A percentile compares a stretch with the other conserved stretches of the same genome.
Conservation (phyloP, 2,888 invertebrate genomes). For the Hirtodrosophila histrioides region DNA sequence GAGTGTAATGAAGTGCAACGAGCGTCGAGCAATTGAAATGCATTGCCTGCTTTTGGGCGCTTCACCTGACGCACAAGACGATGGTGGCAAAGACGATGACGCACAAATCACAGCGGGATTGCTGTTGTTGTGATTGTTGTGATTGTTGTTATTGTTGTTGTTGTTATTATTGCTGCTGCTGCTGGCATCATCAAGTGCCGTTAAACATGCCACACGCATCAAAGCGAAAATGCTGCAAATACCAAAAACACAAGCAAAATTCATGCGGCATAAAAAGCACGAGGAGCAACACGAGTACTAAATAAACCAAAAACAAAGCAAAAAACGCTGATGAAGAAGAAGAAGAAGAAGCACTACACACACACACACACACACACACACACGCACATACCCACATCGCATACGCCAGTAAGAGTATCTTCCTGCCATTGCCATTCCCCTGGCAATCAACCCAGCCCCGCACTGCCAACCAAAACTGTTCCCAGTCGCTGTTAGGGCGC, state of each 20-base stretch:
- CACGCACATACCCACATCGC: background rate
- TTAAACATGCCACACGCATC: constrained; percentile 70
- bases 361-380: background rate
- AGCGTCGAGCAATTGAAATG: constrained; percentile 70
- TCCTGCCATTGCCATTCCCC: background rate
- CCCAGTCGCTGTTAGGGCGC: constrained; percentile 48
- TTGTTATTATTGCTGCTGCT: constrained; percentile 14
- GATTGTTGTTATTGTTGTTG: constrained; percentile 20
- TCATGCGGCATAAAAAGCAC: constrained; percentile 55
- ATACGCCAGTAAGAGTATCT: background rate
- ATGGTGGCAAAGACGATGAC: constrained; percentile 16
- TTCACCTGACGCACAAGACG: constrained; percentile 34
- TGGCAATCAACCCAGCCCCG: background rate
- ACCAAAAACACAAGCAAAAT: constrained; percentile 37
- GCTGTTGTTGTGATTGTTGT: constrained; percentile 17
- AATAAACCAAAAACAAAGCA: constrained; percentile 37
- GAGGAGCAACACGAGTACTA: constrained; percentile 41
- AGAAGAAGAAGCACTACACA: constrained; percentile 6
- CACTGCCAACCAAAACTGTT: constrained; percentile 44
- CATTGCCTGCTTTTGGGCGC: constrained; percentile 49
- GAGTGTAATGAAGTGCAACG: constrained; percentile 77
- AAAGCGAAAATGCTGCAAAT: constrained; percentile 64
- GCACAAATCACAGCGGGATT: constrained; percentile 43
- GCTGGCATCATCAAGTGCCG: constrained; percentile 57
- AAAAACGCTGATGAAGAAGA: background rate